A percentile compares a stretch with the other conserved stretches of the same genome.
Evolutionary conservation across 2,797 vertebrate species (phyloP).

Genomic region (Phoxinus dragarum): DNA sequence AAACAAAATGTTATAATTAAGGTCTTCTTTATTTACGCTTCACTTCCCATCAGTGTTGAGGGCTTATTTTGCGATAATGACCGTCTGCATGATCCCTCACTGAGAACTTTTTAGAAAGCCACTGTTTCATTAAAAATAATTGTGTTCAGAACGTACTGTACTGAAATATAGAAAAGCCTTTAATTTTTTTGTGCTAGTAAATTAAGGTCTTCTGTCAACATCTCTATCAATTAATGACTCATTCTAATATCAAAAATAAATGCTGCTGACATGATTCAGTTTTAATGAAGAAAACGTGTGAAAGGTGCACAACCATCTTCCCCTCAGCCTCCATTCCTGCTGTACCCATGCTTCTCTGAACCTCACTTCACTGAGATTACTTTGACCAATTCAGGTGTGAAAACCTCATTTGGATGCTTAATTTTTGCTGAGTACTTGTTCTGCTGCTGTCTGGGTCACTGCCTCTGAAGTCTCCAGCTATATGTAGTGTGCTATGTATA

Average conservation of each 20-base stretch:
- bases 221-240: conserved; percentile 3
- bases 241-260: background rate
- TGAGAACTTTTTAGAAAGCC: background rate
- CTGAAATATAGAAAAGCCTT: background rate
- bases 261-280: background rate
- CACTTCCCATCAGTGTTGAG: background rate
- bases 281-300: conserved; percentile 1
- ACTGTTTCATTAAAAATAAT: conserved; percentile 5
- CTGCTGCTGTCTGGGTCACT: background rate
- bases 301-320: background rate
- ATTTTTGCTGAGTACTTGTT: conserved; percentile 1
- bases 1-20: conserved; percentile 7
- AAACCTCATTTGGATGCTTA: conserved; percentile 12
- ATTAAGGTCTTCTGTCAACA: conserved; percentile 10
- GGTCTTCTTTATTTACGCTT: conserved; percentile 10
- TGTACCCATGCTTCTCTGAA: background rate
- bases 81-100: background rate
- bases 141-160: background rate
- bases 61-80: conserved; percentile 17
- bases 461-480: background rate
- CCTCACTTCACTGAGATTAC: conserved; percentile 18
- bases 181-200: background rate
- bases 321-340: background rate
- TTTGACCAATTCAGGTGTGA: conserved; percentile 2
- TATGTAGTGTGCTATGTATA: background rate